These are phyloP conservation scores for Pterocles orientalis DNA, from an alignment of 2,113 vertebrate genomes.

Conservation along the genomic window DNA sequence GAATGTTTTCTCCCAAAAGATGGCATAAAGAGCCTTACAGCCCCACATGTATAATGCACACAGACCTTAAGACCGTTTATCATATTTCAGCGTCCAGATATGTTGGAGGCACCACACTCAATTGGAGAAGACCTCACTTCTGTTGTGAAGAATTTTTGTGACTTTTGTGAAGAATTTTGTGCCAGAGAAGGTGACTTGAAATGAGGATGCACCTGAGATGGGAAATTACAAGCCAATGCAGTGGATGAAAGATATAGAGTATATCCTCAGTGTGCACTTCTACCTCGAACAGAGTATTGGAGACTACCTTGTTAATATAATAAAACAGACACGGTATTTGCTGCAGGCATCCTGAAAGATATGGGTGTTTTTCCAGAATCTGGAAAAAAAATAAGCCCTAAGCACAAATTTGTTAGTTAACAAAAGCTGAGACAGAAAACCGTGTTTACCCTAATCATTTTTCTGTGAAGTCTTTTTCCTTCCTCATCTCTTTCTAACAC, in stretches of 20 bases:
- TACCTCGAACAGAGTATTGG: background rate
- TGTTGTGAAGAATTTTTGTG: background rate
- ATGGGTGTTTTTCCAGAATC: background rate
- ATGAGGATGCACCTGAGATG: background rate
- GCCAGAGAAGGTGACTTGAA: background rate
- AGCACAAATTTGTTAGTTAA: background rate
- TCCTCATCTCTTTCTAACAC: background rate
- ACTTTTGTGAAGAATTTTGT: background rate
- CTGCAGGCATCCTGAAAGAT: background rate
- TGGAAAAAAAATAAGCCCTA: background rate
- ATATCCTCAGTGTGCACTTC: background rate
- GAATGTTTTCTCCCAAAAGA: background rate
- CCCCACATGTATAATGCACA: background rate
- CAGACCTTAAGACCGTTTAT: background rate
- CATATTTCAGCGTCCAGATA: background rate
- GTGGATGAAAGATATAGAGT: background rate
- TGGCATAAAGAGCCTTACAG: background rate
- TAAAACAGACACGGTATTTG: background rate
- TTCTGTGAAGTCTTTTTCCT: background rate
- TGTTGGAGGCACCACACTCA: background rate
- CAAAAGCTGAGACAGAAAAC: background rate
- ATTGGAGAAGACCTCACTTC: background rate
- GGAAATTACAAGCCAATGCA: background rate
- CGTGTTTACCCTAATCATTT: background rate
- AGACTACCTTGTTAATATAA: background rate